Conservation (phyloP, 1,140 invertebrate genomes). For the Caerostris darwini region DNA sequence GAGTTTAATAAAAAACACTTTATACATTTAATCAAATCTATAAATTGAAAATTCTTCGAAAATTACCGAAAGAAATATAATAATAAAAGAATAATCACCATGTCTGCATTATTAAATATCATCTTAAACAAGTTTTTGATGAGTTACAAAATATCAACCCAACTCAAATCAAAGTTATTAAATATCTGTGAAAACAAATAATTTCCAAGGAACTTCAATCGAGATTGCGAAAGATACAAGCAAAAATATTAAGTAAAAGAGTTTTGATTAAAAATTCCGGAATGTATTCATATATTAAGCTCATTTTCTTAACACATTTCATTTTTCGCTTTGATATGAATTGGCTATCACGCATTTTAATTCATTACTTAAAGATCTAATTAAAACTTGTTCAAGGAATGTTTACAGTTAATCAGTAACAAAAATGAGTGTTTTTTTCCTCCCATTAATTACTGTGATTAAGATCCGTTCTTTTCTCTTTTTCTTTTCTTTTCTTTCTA, state of each 20-base stretch:
- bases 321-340: background rate
- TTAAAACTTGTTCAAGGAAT: conserved; percentile 13
- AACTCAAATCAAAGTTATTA: too few species aligned
- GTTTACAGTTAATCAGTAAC: conserved; percentile 19
- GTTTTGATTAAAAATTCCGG: conserved; percentile 1
- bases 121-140: too few species aligned
- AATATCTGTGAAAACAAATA: too few species aligned
- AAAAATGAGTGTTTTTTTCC: conserved; percentile 11
- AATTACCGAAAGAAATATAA: too few species aligned
- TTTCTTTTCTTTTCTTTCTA: background rate
- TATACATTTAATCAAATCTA: too few species aligned
- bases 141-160: too few species aligned
- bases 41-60: too few species aligned
- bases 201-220: too few species aligned
- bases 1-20: too few species aligned
- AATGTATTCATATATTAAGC: conserved; percentile 16
- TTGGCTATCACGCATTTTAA: background rate
- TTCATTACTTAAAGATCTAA: conserved; percentile 29
- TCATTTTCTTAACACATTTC: background rate
- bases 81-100: background rate
- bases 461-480: background rate
- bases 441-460: conserved; percentile 17
- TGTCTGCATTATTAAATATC: too few species aligned
- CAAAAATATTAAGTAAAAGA: too few species aligned
- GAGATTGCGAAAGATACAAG: too few species aligned